Base-by-base conservation (phyloP, 2,113 vertebrate genomes). In the Microtus pennsylvanicus region DNA sequence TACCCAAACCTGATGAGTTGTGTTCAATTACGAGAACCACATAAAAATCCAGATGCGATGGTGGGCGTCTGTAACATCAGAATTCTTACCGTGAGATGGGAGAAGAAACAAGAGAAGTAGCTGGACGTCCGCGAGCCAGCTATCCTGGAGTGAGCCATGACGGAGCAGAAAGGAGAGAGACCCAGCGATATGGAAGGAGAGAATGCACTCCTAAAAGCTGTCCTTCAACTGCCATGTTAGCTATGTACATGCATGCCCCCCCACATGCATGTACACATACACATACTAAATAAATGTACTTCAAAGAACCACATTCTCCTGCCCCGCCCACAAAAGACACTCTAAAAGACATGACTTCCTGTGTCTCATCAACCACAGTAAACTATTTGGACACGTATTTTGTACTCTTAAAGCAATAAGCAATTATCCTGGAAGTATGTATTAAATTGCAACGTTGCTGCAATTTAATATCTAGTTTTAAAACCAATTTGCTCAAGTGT, bases 401-500 rank as follows among this genome's bases (percentile, higher is more conserved):
- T 94, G 75, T 96, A 78, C 74, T 96, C 86, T 80, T 96, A 91
- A 91, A 96, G 97, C 77, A 94, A 94, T 93, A 96, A 91, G 97
- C 70, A 91, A 97, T 98, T 97, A 97, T 90, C 86, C 93, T 76
- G 78, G 81, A 96, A 93, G 77, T 75, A 85, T 69, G 69, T 92
- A 94, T 95, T 94, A 97, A 96, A 93, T 69, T 96, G 61, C 89
- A 95, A 80, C 82, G 83, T 94, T 94, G 89, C 65, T 85, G 58
- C 90, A 94, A 95, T 96, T 93, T 97, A 96, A 97, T 91, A 95
- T 81, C 96, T 94, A 96, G 94, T 94, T 97, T 97, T 94, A 96
- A 97, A 97, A 98, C 91, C 91, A 98, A 97, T 97, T 97, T 97
- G 91, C 89, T 97, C 85, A 95, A 97, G 92, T 97, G 94, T 97